Evolutionary conservation across 2,888 invertebrate genomes (phyloP).

Genomic region (Phengaris arion): DNA sequence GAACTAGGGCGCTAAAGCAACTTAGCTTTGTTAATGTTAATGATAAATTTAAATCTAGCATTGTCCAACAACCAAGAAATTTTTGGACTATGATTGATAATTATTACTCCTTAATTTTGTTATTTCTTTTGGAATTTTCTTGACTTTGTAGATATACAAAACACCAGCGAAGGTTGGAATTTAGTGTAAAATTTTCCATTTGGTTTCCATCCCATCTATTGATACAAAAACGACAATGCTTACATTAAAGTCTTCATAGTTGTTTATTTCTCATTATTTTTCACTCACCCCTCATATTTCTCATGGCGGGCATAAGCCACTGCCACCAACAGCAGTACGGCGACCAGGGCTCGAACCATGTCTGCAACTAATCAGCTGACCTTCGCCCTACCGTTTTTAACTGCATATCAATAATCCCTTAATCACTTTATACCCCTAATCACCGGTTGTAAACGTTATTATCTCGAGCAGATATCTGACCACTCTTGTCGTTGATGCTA

Average conservation of each 20-base stretch:
- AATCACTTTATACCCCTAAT: slow-evolving; percentile 34
- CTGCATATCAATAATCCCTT: slow-evolving; percentile 24
- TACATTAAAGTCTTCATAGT: background rate
- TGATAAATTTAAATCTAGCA: too few species aligned
- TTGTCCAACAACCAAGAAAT: too few species aligned
- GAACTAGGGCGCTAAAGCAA: too few species aligned
- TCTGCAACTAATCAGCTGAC: slow-evolving; percentile 39
- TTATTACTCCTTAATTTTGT: too few species aligned
- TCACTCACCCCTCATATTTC: slow-evolving; percentile 68
- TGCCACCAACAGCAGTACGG: slow-evolving; percentile 49
- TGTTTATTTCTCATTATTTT: background rate
- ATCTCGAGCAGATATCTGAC: background rate
- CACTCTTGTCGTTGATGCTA: background rate
- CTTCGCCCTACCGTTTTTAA: slow-evolving; percentile 32
- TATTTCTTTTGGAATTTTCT: too few species aligned
- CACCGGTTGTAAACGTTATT: slow-evolving; percentile 22
- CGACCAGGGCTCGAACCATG: slow-evolving; percentile 54
- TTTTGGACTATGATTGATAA: background rate
- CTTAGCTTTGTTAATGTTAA: too few species aligned
- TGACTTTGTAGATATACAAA: too few species aligned
- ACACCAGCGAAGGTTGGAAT: background rate
- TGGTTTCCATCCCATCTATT: background rate
- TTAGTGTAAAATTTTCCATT: background rate
- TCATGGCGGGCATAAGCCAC: slow-evolving; percentile 58
- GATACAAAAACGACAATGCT: too few species aligned